Conservation (phyloP, 2,113 vertebrate species). For the Toxostoma redivivum region DNA sequence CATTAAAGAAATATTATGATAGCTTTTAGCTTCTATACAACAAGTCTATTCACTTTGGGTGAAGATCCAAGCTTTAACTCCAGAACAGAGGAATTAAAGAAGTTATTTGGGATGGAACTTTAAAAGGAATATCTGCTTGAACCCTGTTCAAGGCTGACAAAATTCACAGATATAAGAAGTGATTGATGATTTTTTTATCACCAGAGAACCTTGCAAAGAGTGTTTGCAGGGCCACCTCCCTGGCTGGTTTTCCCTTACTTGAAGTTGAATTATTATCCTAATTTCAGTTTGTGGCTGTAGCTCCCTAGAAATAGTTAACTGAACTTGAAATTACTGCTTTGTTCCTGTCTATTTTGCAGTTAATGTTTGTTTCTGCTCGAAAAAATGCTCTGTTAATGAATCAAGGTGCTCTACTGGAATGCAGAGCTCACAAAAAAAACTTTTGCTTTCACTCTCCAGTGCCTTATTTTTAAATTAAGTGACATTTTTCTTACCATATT, state of each 20-base stretch:
- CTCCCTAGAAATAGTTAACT: neutral
- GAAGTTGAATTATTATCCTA: neutral
- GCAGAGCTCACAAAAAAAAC: neutral
- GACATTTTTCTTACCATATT: neutral
- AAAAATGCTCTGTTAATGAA: neutral
- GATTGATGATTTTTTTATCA: neutral
- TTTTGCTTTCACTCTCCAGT: neutral
- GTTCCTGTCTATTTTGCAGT: neutral
- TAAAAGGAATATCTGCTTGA: neutral
- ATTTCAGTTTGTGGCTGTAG: neutral
- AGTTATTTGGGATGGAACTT: neutral
- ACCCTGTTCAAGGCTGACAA: neutral
- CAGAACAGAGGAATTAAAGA: neutral
- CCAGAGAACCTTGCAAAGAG: neutral
- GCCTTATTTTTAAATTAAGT: neutral
- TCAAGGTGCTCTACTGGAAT: neutral
- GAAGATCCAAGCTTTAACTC: neutral
- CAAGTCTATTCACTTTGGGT: neutral
- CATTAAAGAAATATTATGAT: neutral
- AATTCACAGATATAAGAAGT: neutral
- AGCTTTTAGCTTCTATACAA: neutral
- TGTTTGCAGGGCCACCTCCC: neutral
- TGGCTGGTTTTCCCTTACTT: neutral
- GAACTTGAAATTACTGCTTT: neutral
- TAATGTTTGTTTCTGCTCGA: neutral